Conservation (phyloP, 2,888 invertebrate species). For the Periphyllus acericola region DNA sequence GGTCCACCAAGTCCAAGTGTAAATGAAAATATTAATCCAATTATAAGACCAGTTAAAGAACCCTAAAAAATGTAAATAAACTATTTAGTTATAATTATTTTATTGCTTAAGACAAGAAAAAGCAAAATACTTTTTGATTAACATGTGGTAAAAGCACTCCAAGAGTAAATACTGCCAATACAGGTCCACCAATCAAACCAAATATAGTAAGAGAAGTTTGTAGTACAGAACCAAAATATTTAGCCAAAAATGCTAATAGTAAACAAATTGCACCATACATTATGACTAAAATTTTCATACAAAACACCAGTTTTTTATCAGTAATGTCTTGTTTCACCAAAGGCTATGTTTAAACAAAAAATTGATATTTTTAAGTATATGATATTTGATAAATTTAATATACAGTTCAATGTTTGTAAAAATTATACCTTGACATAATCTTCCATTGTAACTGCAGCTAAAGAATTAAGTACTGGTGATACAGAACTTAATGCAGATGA, state of each 20-base stretch:
- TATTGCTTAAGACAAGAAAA: neutral
- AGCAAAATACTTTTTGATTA: conserved; percentile 73
- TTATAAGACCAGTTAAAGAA: conserved; percentile 74
- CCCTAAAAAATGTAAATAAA: conserved; percentile 70
- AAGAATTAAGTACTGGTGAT: conserved; percentile 88
- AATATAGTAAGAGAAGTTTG: conserved; percentile 87
- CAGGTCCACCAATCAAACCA: conserved; percentile 86
- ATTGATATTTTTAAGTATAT: neutral
- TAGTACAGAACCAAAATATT: conserved; percentile 85
- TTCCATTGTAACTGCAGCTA: conserved; percentile 89
- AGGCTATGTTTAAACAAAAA: conserved; percentile 63
- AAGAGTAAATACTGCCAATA: conserved; percentile 85
- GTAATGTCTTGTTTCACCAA: conserved; percentile 67
- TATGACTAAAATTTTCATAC: conserved; percentile 68
- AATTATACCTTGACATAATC: conserved; percentile 79
- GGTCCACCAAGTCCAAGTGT: conserved; percentile 89
- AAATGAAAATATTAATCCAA: conserved; percentile 76
- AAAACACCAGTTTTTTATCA: conserved; percentile 67
- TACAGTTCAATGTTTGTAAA: neutral
- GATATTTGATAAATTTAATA: neutral
- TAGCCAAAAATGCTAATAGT: conserved; percentile 83
- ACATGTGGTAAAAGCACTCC: conserved; percentile 79
- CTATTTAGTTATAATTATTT: neutral
- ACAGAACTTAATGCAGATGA: conserved; percentile 74
- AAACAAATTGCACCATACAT: conserved; percentile 81